Base-by-base conservation (phyloP, 2,797 vertebrate genomes). In the Sebastes flavidus region DNA sequence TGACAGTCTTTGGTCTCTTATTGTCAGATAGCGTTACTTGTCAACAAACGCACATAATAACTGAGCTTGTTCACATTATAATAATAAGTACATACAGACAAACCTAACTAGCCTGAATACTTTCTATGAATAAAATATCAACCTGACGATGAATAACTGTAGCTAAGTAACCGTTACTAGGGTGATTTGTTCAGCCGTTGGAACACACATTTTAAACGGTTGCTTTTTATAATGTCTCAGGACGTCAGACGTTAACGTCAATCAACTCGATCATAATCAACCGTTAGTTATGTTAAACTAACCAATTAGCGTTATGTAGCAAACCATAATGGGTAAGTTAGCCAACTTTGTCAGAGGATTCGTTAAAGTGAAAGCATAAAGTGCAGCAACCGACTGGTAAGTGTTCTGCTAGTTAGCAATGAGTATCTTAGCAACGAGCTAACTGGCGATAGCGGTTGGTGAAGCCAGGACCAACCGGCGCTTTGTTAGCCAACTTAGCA, bases 401-500 rank as follows among this genome's bases (percentile, higher is more conserved):
- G 4, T 42, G 5, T 4, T 38, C 36, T 2, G 55, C 32, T 60
- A 20, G 16, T 68, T 66, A 77, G 63, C 29, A 14, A 18, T 27
- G 24, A 29, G 46, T 65, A 30, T 27, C 71, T 74, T 65, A 80
- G 75, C 85, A 65, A 65, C 2, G 11, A 52, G 84, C 84, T 84
- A 86, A 78, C 52, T 67, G 16, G 46, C 49, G 65, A 60, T 54
- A 56, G 46, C 24, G 22, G 38, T 66, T 75, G 63, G 78, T 42
- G 69, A 70, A 82, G 54, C 55, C 36, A 5, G 22, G 79, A 81
- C 36, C 67, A 46, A 80, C 54, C 71, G 68, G 55, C 70, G 92
- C 92, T 93, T 92, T 94, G 93, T 94, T 94, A 94, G 90, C 93
- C 74, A 46, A 68, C 46, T 72, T 72, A 81, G 60, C 78, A 49